phyloP scores from a whole-genome alignment of 2,888 invertebrate species.

The Scaptodrosophila latifasciaeformis region DNA sequence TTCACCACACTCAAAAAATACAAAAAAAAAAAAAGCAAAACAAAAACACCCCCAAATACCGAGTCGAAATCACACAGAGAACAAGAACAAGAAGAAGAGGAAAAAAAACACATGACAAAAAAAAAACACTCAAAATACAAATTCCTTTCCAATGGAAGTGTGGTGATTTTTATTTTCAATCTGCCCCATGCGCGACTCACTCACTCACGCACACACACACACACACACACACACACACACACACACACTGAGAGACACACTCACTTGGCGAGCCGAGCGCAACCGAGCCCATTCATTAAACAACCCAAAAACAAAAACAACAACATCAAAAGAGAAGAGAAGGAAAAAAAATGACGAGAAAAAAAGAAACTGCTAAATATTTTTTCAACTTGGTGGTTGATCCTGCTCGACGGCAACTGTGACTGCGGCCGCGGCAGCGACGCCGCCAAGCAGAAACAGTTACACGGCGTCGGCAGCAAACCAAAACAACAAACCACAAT shows the following conservation, averaged over 20 bases:
- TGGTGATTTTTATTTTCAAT: constrained; percentile 34
- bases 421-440: constrained; percentile 15
- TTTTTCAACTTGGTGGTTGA: constrained; percentile 51
- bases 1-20: constrained; percentile 25
- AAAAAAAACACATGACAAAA: constrained; percentile 12
- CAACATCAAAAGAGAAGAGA: neutral
- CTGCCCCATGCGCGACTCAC: constrained; percentile 20
- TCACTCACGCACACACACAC: neutral
- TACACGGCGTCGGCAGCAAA: too few species aligned
- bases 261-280: constrained; percentile 4
- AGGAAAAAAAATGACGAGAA: too few species aligned
- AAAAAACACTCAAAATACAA: constrained; percentile 56
- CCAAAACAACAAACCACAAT: constrained; percentile 73
- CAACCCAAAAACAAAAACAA: constrained; percentile 11
- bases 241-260: constrained; percentile 20
- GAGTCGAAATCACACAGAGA: constrained; percentile 5
- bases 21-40: too few species aligned
- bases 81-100: constrained; percentile 21
- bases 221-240: constrained; percentile 5
- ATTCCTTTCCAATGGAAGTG: constrained; percentile 46
- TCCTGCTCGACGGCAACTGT: constrained; percentile 39
- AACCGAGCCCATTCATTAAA: constrained; percentile 6
- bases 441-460: constrained; percentile 13
- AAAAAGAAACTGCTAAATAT: constrained; percentile 33
- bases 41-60: constrained; percentile 15